These are phyloP conservation scores for Cephus pulcher DNA, from an alignment of 2,888 invertebrate genomes.

Conservation along the genomic window DNA sequence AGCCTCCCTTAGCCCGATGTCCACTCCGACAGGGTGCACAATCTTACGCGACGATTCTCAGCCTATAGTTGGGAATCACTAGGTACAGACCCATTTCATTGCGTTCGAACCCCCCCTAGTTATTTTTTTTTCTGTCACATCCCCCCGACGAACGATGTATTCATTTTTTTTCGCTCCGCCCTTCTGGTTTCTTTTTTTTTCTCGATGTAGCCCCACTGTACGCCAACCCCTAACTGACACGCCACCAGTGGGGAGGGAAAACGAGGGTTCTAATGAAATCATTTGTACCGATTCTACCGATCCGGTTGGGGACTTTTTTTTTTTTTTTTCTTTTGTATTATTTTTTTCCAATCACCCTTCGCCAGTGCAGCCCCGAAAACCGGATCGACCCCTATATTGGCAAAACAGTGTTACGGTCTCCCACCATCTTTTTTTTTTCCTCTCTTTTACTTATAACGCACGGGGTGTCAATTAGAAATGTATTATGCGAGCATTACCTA, in stretches of 20 bases:
- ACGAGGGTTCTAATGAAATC: slow-evolving; percentile 57
- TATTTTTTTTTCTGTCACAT: slow-evolving; percentile 34
- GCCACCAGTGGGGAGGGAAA: neutral
- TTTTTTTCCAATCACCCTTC: neutral
- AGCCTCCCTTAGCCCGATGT: slow-evolving; percentile 12
- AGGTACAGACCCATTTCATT: slow-evolving; percentile 14
- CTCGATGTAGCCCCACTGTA: neutral
- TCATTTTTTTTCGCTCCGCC: slow-evolving; percentile 21
- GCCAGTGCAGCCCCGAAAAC: neutral
- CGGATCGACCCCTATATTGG: slow-evolving; percentile 18
- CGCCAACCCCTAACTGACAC: slow-evolving; percentile 8
- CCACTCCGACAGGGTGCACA: neutral
- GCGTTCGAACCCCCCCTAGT: slow-evolving; percentile 12
- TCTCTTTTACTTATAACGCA: neutral
- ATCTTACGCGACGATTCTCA: neutral
- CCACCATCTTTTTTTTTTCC: neutral
- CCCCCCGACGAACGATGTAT: slow-evolving; percentile 32
- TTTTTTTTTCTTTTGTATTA: slow-evolving; percentile 26
- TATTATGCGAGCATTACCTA: neutral
- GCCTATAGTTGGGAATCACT: neutral
- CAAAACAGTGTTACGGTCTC: slow-evolving; percentile 15
- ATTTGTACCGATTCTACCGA: slow-evolving; percentile 45
- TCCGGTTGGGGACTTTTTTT: slow-evolving; percentile 47
- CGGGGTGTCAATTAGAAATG: neutral
- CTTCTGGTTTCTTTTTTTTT: slow-evolving; percentile 14